Conservation (phyloP, 1,140 invertebrate species). For the Drosophila carrolli region DNA sequence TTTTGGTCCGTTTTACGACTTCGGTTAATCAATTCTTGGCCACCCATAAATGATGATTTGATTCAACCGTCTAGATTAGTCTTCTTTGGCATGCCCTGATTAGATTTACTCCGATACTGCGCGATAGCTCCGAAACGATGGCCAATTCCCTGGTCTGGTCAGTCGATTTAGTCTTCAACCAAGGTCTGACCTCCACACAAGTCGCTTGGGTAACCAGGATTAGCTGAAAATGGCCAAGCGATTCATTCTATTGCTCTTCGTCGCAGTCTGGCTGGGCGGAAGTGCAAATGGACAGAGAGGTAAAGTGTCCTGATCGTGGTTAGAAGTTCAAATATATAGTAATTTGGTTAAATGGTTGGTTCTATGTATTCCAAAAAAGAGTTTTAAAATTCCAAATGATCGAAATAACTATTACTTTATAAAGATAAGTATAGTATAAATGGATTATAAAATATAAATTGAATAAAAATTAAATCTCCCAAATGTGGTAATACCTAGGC, state of each 20-base stretch:
- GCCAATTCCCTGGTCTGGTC: not conserved
- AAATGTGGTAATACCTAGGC: not conserved
- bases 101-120: slow-evolving; percentile 51
- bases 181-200: slow-evolving; percentile 37
- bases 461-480: no score
- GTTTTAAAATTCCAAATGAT: not conserved
- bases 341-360: not conserved
- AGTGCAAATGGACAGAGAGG: slow-evolving; percentile 27
- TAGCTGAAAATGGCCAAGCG: slow-evolving; percentile 29
- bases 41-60: slow-evolving; percentile 60
- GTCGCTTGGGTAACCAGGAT: slow-evolving; percentile 15
- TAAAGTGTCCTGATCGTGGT: not conserved
- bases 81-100: slow-evolving; percentile 38
- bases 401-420: no score
- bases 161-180: slow-evolving; percentile 47
- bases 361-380: not conserved
- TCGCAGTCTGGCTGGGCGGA: slow-evolving; percentile 12
- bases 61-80: slow-evolving; percentile 57
- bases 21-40: slow-evolving; percentile 33
- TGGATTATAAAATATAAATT: not conserved
- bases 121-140: slow-evolving; percentile 31
- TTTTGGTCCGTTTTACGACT: slow-evolving; percentile 20
- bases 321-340: no score
- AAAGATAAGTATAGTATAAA: no score
- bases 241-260: slow-evolving; percentile 18